Evolutionary conservation across 2,113 vertebrate species (phyloP), one percentile per base, ranked within the genome.

Genomic region (Cebidichthys violaceus): DNA sequence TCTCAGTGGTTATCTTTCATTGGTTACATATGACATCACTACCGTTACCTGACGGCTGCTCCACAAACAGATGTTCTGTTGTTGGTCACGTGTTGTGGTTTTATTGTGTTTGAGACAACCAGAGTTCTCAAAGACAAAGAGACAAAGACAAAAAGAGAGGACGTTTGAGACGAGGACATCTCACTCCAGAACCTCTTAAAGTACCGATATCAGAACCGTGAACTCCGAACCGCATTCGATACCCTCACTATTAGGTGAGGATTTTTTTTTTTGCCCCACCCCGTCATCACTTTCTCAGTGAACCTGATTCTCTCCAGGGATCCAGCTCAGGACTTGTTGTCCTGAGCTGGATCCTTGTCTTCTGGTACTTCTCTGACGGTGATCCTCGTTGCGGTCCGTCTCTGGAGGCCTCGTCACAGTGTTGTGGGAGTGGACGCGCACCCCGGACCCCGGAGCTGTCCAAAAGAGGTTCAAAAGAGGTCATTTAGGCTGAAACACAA

Each of bases 231-330:
- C 64, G 66, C 69, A 81, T 33, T 33, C 33, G 33, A 33, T 33
- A 33, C 33, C 33, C 33, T 33, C 33, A 33, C 33, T 33, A 13
- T 64, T 52, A 57, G 13, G 17, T 45, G 6, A 41, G 70, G 14
- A 6, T 62, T 2, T 66, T 82, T 77, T 68, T 39, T 57, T 33
- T 33, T 61, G 47, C 22, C 68, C 82, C 67, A 59, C 22, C 22
- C 15, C 82, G 55, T 89, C 75, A 75, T 60, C 89, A 74, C 52
- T 68, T 70, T n/a, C 22, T 43, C 50, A 15, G 45, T 33, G 75
- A 83, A 47, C 39, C 20, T 24, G 47, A 70, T 67, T 45, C 59
- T 68, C 68, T 79, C 2, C 18, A 31, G 65, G 57, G 84, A 78
- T 20, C 59, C 29, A 18, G 22, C 54, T 70, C 57, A 54, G 5